These are phyloP conservation scores for Drosophila barbarae DNA, from an alignment of 2,888 invertebrate species.

Conservation along the genomic window DNA sequence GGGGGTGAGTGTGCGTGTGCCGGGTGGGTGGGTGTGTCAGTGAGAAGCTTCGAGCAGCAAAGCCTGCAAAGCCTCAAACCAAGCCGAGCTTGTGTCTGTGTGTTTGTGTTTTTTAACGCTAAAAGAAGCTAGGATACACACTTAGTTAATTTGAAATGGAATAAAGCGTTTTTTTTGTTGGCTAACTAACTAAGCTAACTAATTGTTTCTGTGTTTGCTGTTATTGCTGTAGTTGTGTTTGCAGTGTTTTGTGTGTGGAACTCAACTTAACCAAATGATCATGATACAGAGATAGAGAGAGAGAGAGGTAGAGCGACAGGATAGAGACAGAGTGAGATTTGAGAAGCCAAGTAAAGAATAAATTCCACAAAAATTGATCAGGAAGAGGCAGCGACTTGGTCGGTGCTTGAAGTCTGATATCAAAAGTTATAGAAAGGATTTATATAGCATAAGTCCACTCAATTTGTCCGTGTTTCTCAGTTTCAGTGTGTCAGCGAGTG, in stretches of 20 bases:
- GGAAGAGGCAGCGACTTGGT: conserved; percentile 11
- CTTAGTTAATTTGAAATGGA: conserved; percentile 60
- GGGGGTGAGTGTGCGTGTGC: conserved; percentile 27
- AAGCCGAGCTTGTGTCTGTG: conserved; percentile 25
- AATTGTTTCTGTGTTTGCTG: conserved; percentile 44
- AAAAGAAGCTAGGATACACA: conserved; percentile 74
- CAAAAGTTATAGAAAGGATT: conserved; percentile 7
- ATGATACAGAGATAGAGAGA: conserved; percentile 27
- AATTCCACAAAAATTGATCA: conserved; percentile 3
- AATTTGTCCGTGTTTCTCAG: conserved; percentile 24
- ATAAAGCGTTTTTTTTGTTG: conserved; percentile 56
- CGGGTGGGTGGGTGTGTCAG: conserved; percentile 5
- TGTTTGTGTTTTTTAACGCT: conserved; percentile 61
- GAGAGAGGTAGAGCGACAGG: conserved; percentile 14
- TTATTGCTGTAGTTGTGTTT: conserved; percentile 35
- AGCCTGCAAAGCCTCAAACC: conserved; percentile 29
- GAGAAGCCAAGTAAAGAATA: background rate
- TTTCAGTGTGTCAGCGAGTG: conserved; percentile 11
- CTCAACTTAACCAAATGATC: conserved; percentile 29
- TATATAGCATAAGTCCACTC: conserved; percentile 42
- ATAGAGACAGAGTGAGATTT: conserved; percentile 17
- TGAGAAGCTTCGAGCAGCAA: conserved; percentile 19
- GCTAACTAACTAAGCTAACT: conserved; percentile 61
- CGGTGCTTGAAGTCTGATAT: conserved; percentile 12
- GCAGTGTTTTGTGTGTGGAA: conserved; percentile 25